Base-by-base conservation (phyloP, 2,888 invertebrate genomes). In the Drosophila pseudotalamancana region DNA sequence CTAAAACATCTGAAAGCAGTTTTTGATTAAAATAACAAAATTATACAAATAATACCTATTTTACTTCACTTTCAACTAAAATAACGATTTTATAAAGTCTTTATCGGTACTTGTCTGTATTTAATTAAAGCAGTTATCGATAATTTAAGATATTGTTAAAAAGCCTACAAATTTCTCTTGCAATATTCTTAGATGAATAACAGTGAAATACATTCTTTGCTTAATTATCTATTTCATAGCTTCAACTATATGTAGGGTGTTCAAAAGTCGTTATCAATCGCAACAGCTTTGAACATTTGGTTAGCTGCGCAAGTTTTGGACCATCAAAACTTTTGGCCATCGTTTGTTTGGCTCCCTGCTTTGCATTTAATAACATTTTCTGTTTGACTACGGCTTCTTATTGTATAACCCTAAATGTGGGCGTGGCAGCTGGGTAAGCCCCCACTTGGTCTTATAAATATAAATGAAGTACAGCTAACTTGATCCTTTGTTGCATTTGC, bases 281-380 rank as follows among this genome's bases (percentile, higher is more conserved):
- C 12, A 5, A 0, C 23, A 0, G 3, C 8, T 39, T n/a, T 8
- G 37, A 4, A 3, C 35, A 8, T 16, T 18, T 16, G 18, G 25
- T 61, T 50, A 23, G 51, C 19, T 39, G 35, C 16, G 4, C 45
- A 54, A 66, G 61, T 64, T 77, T 54, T 42, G 49, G 46, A 40
- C 66, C 57, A 83, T 62, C 54, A 54, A 84, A 77, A 84, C 45
- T 84, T 87, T 86, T 53, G 31, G 53, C 63, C 60, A 68, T 39
- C 45, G 60, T 79, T 85, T 77, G 73, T 59, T 76, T 43, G 62
- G 51, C 37, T 42, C 34, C 49, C 74, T 80, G 49, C 50, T 81
- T 73, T 81, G 82, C 85, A 84, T 87, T 87, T 87, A 80, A 87
- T 81, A 80, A 84, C 84, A 70, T 73, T 77, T 67, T 70, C 67